Conservation (phyloP, 2,113 vertebrate genomes). For the Ochotona curzoniae region DNA sequence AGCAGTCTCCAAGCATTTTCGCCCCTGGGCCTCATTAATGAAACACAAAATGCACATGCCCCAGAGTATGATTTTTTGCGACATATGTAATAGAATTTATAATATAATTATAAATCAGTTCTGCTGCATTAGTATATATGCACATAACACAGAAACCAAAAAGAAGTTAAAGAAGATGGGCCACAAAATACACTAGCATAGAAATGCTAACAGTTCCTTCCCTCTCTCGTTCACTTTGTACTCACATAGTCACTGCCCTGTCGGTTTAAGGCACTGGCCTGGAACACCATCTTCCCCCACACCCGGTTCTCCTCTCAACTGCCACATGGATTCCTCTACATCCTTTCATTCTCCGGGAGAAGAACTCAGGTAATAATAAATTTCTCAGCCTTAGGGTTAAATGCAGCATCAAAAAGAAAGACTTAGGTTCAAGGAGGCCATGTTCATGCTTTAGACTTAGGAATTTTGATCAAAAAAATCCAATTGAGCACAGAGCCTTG, state of each 20-base stretch:
- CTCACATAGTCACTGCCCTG: neutral
- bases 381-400: constrained; percentile 20
- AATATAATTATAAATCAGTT: constrained; percentile 35
- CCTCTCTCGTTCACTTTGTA: neutral
- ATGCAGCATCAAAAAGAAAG: neutral
- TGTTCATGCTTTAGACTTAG: constrained; percentile 52
- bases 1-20: neutral
- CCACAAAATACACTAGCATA: neutral
- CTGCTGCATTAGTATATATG: neutral
- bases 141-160: neutral
- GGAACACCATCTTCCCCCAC: neutral
- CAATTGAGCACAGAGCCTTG: constrained; percentile 37
- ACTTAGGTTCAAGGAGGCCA: neutral
- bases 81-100: constrained; percentile 15
- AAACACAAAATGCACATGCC: constrained; percentile 1
- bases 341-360: neutral
- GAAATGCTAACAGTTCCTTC: neutral
- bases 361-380: neutral
- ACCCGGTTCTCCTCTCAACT: too few species aligned
- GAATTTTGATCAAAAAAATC: constrained; percentile 33
- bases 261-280: neutral
- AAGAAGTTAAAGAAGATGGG: constrained; percentile 29
- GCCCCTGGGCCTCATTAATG: neutral
- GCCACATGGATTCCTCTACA: neutral
- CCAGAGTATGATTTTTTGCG: neutral